Conservation (phyloP, 92 coral and sea anemone genomes). For the Epizoanthus fatuus region DNA sequence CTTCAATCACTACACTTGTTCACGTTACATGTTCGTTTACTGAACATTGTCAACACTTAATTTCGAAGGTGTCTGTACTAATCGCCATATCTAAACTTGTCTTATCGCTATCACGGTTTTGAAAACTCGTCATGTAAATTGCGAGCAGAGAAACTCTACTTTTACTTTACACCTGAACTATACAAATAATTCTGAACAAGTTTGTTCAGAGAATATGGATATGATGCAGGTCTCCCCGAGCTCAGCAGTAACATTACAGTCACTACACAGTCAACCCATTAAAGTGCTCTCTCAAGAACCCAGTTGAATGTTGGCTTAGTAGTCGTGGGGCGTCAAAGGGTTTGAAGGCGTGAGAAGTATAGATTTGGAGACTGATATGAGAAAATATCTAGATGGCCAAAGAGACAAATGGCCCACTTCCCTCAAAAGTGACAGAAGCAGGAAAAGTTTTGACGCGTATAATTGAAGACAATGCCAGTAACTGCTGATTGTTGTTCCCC, state of each 20-base stretch:
- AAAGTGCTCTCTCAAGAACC: not conserved
- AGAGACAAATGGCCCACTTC: conserved; percentile 78
- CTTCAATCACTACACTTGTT: conserved; percentile 28
- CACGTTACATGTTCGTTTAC: conserved; percentile 12
- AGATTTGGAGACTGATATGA: conserved; percentile 39
- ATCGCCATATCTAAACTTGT: conserved; percentile 54
- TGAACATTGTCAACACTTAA: not conserved
- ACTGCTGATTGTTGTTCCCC: conserved; percentile 95
- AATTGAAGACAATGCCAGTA: conserved; percentile 85
- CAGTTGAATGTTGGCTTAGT: conserved; percentile 11
- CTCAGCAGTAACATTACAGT: not conserved
- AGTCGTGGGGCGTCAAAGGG: conserved; percentile 37
- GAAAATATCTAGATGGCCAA: conserved; percentile 34
- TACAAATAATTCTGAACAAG: conserved; percentile 2
- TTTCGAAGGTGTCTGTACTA: conserved; percentile 15
- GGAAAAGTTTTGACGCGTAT: conserved; percentile 75
- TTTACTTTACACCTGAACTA: conserved; percentile 59
- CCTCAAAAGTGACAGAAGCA: conserved; percentile 67
- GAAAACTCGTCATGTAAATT: conserved; percentile 70
- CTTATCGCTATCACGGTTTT: conserved; percentile 67
- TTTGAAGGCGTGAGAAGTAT: conserved; percentile 13
- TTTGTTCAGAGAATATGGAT: not conserved
- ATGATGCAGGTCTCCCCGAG: not conserved
- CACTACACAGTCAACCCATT: not conserved
- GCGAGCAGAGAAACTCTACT: conserved; percentile 56